A percentile compares a stretch with the other conserved stretches of the same genome.
Conservation (phyloP, 2,113 vertebrate genomes). For the Sphaerodactylus townsendi region DNA sequence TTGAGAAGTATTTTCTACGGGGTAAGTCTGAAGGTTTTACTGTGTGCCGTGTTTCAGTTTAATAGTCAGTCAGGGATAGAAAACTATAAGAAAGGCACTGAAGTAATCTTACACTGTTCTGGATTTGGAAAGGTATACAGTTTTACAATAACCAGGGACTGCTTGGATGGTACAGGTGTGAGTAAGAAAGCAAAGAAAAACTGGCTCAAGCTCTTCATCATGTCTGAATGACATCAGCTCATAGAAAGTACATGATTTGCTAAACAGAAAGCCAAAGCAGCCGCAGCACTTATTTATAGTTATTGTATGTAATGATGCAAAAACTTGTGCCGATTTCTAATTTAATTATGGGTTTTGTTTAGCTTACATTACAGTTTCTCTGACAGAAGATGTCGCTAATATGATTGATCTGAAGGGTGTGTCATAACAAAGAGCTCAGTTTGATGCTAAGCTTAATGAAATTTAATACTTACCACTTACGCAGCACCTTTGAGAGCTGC, state of each 20-base stretch:
- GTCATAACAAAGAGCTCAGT: too few relatives aligned
- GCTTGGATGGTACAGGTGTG: not conserved
- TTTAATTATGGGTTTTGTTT: not conserved
- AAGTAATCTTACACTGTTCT: conserved; percentile 58
- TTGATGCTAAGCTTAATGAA: not conserved
- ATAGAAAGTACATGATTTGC: not conserved
- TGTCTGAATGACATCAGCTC: not conserved
- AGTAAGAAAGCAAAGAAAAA: not conserved
- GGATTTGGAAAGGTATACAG: conserved; percentile 45
- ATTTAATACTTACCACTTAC: too few relatives aligned
- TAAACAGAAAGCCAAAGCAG: not conserved
- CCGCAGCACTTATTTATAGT: not conserved
- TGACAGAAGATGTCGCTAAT: not conserved
- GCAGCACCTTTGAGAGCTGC: too few relatives aligned
- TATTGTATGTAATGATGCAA: conserved; percentile 46
- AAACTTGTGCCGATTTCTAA: conserved; percentile 51
- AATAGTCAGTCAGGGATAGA: conserved; percentile 63
- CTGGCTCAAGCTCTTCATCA: not conserved
- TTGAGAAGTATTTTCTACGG: conserved; percentile 68
- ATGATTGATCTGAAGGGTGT: not conserved
- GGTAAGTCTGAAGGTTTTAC: conserved; percentile 70
- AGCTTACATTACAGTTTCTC: not conserved
- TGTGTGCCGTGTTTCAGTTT: conserved; percentile 69
- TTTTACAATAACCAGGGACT: conserved; percentile 50
- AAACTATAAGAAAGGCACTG: conserved; percentile 68